phyloP scores from a whole-genome alignment of 2,797 vertebrate genomes.

The Enteromius argenteus region DNA sequence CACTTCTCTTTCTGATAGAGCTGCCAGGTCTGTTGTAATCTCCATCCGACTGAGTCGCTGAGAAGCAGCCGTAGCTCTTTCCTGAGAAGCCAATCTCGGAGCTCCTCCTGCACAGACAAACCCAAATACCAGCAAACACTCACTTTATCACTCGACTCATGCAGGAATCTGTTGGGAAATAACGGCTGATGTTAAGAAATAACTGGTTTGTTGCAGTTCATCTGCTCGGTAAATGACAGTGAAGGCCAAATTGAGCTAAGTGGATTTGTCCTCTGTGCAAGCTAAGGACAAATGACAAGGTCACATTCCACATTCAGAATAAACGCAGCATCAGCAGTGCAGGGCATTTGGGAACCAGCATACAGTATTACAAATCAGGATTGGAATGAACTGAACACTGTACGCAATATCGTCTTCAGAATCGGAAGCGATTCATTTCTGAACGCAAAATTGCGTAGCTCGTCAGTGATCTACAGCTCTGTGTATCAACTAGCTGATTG shows the following conservation, averaged over 20 bases:
- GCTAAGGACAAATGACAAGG: slow-evolving; percentile 49
- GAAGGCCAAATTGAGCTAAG: slow-evolving; percentile 34
- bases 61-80: slow-evolving; percentile 45
- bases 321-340: slow-evolving; percentile 35
- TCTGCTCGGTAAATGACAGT: slow-evolving; percentile 30
- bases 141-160: slow-evolving; percentile 47
- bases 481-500: too few species aligned
- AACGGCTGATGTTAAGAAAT: slow-evolving; percentile 38
- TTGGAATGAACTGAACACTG: neutral
- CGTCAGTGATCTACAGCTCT: too few species aligned
- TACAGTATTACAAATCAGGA: neutral
- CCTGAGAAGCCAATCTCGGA: slow-evolving; percentile 61
- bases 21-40: slow-evolving; percentile 52
- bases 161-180: slow-evolving; percentile 61
- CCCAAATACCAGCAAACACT: slow-evolving; percentile 26
- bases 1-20: slow-evolving; percentile 47
- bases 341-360: neutral
- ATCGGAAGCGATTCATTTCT: too few species aligned
- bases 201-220: slow-evolving; percentile 46
- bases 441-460: too few species aligned
- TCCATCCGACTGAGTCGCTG: slow-evolving; percentile 26
- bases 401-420: too few species aligned
- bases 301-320: slow-evolving; percentile 46
- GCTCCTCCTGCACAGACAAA: slow-evolving; percentile 53
- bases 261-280: slow-evolving; percentile 30